Evolutionary conservation across 2,888 invertebrate species (phyloP), one percentile per base, ranked within the genome.

Genomic region (Seira ritae): DNA sequence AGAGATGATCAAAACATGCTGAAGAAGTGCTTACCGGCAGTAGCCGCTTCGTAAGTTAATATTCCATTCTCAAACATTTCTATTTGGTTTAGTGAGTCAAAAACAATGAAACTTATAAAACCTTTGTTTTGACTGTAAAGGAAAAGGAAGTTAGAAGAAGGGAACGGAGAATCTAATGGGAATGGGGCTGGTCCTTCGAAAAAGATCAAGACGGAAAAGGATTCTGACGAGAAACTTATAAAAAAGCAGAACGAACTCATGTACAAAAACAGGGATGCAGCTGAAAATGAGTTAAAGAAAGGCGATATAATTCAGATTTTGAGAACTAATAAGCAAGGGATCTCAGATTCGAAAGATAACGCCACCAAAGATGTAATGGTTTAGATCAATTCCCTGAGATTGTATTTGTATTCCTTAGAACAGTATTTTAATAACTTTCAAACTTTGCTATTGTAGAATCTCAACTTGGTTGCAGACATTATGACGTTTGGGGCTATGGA

Each of bases 401-500:
- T n/a, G n/a, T n/a, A n/a, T n/a, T n/a, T n/a, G n/a, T n/a, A n/a
- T n/a, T n/a, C n/a, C n/a, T n/a, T n/a, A n/a, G n/a, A n/a, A n/a
- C n/a, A n/a, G n/a, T n/a, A n/a, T n/a, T n/a, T n/a, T n/a, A n/a
- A n/a, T n/a, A n/a, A n/a, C n/a, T n/a, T n/a, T n/a, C n/a, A n/a
- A n/a, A n/a, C n/a, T n/a, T n/a, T n/a, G n/a, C n/a, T n/a, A n/a
- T 31, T 31, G 22, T 77, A 96, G 95, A 93, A 95, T 78, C 90
- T 96, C 79, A 96, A 97, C 90, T 92, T 92, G 72, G 90, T 97
- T 3, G 93, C 96, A 10, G 99, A 99, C 91, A 92, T 94, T 42
- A 94, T 99, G 93, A 93, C 94, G 0, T 99, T 99, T 92, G 99
- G 99, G 37, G 93, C 94, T 1, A 92, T 97, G 1, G 91, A 93